Evolutionary conservation across 1,140 invertebrate species (phyloP), one percentile per base, ranked within the genome.

Genomic region (Achatina immaculata): DNA sequence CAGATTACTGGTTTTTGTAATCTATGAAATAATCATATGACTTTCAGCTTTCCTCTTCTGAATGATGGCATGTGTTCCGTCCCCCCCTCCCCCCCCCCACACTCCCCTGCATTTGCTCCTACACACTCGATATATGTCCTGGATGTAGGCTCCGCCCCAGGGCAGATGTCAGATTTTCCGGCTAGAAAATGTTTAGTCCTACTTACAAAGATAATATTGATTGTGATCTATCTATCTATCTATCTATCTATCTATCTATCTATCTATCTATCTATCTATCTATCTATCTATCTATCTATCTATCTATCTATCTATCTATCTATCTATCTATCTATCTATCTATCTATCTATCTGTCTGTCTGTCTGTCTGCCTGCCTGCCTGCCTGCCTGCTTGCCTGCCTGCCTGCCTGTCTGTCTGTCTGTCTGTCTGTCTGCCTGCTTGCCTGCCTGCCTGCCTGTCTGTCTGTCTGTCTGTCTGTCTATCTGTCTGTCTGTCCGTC

Each of bases 171-270:
- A 14, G 48, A 11, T 24, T 24, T 24, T 51, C 48, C 11, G 48
- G 11, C 48, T 14, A 14, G 24, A 14, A 11, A 51, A 14, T 14
- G 24, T 51, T 11, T 11, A 11, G 11, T 11, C 24, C 11, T 24
- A 11, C 11, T 51, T 51, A 51, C 11, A 51, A 14, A 51, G 24
- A 51, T 51, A 51, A 24, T 51, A 14, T 51, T 14, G 11, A 51
- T 11, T 51, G 11, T 51, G 48, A 51, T 14, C 11, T 14, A 51
- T 51, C 48, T 51, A 51, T 51, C 48, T 51, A 51, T 51, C 24
- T 51, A 51, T 51, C 48, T 51, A 51, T 51, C 48, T 51, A 51
- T 51, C 48, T 51, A 51, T 51, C 48, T 51, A 51, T 51, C 48
- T 51, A 51, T 51, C 48, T 51, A 51, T 51, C 48, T 51, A 51